Evolutionary conservation across 2,888 invertebrate genomes (phyloP), one percentile per base, ranked within the genome.

Genomic region (Hirtodrosophila cameraria): DNA sequence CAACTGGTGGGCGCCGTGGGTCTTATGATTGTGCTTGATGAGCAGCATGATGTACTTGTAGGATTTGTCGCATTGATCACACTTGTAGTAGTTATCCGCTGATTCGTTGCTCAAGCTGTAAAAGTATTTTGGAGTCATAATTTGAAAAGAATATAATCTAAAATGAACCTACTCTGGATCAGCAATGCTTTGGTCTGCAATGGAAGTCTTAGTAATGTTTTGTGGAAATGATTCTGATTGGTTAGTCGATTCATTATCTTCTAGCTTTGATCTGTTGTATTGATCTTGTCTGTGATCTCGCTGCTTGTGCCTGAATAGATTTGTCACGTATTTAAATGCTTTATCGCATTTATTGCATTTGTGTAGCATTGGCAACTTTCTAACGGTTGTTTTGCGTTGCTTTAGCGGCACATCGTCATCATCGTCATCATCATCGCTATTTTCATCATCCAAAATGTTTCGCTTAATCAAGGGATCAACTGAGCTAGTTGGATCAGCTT

Each of bases 61-160:
- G 11, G 83, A 58, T 3, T 80, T 80, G n/a, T 72, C 77, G 18
- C 80, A 80, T 11, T 72, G 63, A 23, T 80, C 75, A 36, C 80
- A 80, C 16, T 80, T 79, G 30, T 79, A 79, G 31, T 79, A 79
- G 45, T 54, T 63, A 23, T 71, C 71, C 0, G 4, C 13, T 5
- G 31, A 23, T n/a, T 66, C 75, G 25, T 36, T 61, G 4, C 66
- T 67, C 12, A 38, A 11, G n/a, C 66, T 71, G 9, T 7, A 13
- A 23, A 48, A 41, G 30, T 9, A 2, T 0, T 2, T 23, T 4
- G 5, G 23, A 2, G 3, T 23, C 2, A 4, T 8, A 23, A 7
- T 5, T 20, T 20, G 2, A 20, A 20, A 20, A 20, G 5, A 20
- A 20, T 20, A 5, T 11, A 9, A 9, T 3, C n/a, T 13, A 16